Evolutionary conservation across 2,888 invertebrate genomes (phyloP), one percentile per base, ranked within the genome.

Genomic region (Leptarthrus brevirostris): DNA sequence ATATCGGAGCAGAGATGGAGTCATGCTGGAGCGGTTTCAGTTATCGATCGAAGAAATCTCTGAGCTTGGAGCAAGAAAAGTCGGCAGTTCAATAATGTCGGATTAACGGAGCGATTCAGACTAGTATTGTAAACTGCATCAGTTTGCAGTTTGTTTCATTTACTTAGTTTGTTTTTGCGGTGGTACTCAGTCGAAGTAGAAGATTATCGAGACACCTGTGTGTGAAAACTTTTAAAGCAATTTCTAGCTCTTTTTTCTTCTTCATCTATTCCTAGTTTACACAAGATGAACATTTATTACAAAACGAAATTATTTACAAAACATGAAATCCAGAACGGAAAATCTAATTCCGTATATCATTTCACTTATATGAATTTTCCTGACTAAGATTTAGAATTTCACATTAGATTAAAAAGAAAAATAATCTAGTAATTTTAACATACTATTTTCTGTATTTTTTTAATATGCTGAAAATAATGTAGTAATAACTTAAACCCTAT

Each of bases 201-300:
- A 56, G 47, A 72, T 72, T 56, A 40, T 54, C 71, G 71, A 56
- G 72, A 72, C 72, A 72, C 72, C 72, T 72, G 72, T 72, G 56
- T 72, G 56, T 72, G 72, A 72, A 72, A 69, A 69, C 16, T 69
- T 69, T 69, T 30, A 18, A 47, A 56, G 30, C 54, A 72, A 44
- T 71, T 71, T 47, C 47, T 72, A 69, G 69, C 24, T 47, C 1
- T 66, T 47, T 52, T 47, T 24, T 26, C 10, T 16, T 66, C 24
- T 52, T 24, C 20, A 61, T 40, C 40, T 14, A 61, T 40, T 61
- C 40, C 40, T 22, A 24, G 40, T 40, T n/a, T 40, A 20, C 24
- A 61, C 18, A 12, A 61, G 61, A 54, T 22, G 30, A 54, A 14
- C 56, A 16, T 56, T 56, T 56, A 10, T 14, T 14, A 12, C n/a